Evolutionary conservation across 2,888 invertebrate species (phyloP).

Genomic region (Callimorpha dominula): DNA sequence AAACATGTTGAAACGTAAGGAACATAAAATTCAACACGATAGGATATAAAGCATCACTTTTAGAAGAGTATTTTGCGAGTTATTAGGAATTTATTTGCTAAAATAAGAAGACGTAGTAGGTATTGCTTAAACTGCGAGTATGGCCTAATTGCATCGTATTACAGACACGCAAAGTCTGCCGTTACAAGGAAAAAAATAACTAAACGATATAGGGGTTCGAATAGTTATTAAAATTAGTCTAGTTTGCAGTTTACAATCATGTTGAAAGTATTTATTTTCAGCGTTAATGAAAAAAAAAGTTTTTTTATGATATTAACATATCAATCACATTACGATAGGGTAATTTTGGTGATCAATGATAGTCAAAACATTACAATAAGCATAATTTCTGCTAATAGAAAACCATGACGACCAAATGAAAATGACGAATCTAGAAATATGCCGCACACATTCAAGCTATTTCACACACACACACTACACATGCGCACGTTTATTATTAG

Average conservation of each 20-base stretch:
- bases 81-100: neutral
- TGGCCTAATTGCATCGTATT: neutral
- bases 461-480: constrained; percentile 46
- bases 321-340: neutral
- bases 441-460: constrained; percentile 59
- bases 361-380: constrained; percentile 11
- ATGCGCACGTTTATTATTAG: constrained; percentile 77
- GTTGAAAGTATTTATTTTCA: neutral
- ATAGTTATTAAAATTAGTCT: neutral
- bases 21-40: no score
- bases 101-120: neutral
- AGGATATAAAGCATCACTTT: neutral
- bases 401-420: constrained; percentile 45
- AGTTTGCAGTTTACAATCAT: neutral
- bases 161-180: neutral
- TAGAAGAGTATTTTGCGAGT: neutral
- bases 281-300: neutral
- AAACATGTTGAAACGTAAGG: neutral
- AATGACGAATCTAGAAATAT: constrained; percentile 63
- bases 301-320: neutral
- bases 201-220: neutral
- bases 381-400: constrained; percentile 32
- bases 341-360: constrained; percentile 1
- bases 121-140: neutral
- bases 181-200: neutral